A percentile compares a stretch with the other conserved stretches of the same genome.
phyloP scores from a whole-genome alignment of 2,888 invertebrate genomes.

The Drosophila nr. fundita region DNA sequence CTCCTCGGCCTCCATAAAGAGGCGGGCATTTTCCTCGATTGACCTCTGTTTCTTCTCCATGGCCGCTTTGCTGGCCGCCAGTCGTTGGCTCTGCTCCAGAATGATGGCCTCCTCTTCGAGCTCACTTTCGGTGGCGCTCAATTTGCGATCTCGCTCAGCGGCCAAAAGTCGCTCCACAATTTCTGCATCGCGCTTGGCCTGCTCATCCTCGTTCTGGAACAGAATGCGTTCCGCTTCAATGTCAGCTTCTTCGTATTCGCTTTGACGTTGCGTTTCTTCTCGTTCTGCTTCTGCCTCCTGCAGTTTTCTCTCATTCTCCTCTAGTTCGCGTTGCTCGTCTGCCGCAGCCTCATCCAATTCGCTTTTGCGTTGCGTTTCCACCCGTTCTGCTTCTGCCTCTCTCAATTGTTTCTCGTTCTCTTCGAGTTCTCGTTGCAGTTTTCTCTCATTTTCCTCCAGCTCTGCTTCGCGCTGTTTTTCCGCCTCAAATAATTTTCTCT shows the following conservation, averaged over 20 bases:
- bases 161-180: conserved; percentile 65
- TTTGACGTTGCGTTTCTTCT: conserved; percentile 43
- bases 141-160: conserved; percentile 65
- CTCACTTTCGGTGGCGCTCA: conserved; percentile 70
- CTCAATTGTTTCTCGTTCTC: conserved; percentile 46
- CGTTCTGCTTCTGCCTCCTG: conserved; percentile 39
- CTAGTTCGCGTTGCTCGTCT: conserved; percentile 44
- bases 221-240: conserved; percentile 51
- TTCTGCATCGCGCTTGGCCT: conserved; percentile 63
- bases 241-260: conserved; percentile 50
- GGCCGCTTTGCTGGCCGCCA: conserved; percentile 53
- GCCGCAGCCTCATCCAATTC: conserved; percentile 37
- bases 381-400: conserved; percentile 35
- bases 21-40: conserved; percentile 81
- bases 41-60: conserved; percentile 69
- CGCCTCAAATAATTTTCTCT: conserved; percentile 43
- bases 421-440: conserved; percentile 33
- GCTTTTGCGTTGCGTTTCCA: conserved; percentile 33
- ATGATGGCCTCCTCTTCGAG: conserved; percentile 64
- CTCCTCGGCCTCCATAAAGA: conserved; percentile 82
- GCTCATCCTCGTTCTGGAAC: conserved; percentile 55
- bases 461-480: conserved; percentile 35
- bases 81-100: conserved; percentile 49
- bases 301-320: conserved; percentile 55
- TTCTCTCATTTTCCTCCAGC: conserved; percentile 22